Evolutionary conservation across 2,888 invertebrate genomes (phyloP).

Genomic region (Drosophila fungiperda): DNA sequence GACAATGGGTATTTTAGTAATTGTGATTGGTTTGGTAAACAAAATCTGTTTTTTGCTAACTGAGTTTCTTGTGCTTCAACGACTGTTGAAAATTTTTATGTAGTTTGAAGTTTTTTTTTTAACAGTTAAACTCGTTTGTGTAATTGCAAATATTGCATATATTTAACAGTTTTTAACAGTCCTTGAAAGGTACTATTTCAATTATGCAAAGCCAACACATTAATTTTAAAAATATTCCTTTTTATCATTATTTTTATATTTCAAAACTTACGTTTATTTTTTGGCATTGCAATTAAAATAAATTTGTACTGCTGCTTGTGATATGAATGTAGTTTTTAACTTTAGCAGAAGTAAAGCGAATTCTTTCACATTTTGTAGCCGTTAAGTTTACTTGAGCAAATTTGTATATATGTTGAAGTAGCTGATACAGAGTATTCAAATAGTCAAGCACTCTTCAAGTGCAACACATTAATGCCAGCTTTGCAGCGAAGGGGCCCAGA

Average conservation of each 20-base stretch:
- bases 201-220: too few species aligned
- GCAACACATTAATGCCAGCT: slow-evolving; percentile 8
- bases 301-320: neutral
- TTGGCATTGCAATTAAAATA: neutral
- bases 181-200: too few species aligned
- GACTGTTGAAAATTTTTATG: neutral
- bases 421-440: slow-evolving; percentile 9
- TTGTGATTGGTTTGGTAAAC: neutral
- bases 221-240: too few species aligned
- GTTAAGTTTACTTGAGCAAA: neutral
- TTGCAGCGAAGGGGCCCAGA: slow-evolving; percentile 34
- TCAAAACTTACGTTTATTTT: too few species aligned
- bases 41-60: neutral
- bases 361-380: neutral
- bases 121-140: neutral
- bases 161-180: neutral
- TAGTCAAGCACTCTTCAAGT: neutral
- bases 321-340: neutral
- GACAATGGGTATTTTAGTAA: neutral
- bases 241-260: too few species aligned
- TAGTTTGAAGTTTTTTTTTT: neutral
- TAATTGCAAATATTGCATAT: neutral
- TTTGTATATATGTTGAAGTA: neutral
- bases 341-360: neutral
- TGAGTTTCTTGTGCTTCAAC: neutral